phyloP scores from a whole-genome alignment of 1,140 invertebrate species.

The Nomia melanderi region DNA sequence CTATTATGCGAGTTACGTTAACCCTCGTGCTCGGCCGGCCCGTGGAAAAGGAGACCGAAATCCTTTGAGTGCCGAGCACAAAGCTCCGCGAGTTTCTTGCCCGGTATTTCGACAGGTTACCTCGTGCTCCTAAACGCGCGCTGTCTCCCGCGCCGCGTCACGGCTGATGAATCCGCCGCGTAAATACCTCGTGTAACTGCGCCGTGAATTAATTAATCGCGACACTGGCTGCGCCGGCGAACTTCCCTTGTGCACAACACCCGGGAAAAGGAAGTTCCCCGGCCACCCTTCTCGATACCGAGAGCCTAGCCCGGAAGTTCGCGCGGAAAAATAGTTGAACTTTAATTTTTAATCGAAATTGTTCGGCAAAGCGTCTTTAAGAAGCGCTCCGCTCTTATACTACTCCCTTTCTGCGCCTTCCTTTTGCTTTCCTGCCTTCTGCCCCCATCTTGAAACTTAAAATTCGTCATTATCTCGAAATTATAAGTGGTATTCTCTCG shows the following conservation, averaged over 20 bases:
- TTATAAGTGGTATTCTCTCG: too few species aligned
- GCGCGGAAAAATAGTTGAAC: not conserved
- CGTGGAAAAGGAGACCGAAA: not conserved
- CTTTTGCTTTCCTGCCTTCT: not conserved
- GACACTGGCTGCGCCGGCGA: not conserved
- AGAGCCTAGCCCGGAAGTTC: not conserved
- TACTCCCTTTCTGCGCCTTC: not conserved
- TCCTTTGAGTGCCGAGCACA: slow-evolving; percentile 2
- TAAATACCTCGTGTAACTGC: slow-evolving; percentile 50
- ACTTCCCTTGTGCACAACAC: slow-evolving; percentile 39
- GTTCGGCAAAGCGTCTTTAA: not conserved
- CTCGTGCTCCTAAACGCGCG: not conserved
- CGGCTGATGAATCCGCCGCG: slow-evolving; percentile 26
- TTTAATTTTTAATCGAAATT: not conserved
- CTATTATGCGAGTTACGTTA: slow-evolving; percentile 51
- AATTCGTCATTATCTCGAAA: too few species aligned
- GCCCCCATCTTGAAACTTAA: not conserved
- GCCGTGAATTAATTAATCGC: slow-evolving; percentile 46
- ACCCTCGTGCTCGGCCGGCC: not conserved
- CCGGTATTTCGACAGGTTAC: slow-evolving; percentile 13
- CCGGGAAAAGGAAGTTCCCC: not conserved
- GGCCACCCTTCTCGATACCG: not conserved
- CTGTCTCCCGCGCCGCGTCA: not conserved
- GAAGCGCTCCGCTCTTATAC: too few species aligned
- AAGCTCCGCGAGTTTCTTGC: slow-evolving; percentile 22